Conservation (phyloP, 30 jellyfish, hydroid and myxozoan genomes). For the Nemopilema nomurai region DNA sequence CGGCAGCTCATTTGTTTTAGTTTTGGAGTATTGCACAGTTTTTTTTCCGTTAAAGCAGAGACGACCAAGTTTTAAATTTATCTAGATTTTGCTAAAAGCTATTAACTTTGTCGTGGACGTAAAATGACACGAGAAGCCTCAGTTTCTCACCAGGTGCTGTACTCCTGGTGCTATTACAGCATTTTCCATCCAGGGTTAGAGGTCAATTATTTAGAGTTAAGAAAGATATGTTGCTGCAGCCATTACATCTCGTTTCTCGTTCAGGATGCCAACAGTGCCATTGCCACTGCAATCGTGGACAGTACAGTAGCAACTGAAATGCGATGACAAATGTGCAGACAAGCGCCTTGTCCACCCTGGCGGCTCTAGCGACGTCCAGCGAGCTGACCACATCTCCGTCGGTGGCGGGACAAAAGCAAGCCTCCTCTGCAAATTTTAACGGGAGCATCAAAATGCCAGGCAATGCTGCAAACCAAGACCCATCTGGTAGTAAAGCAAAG, state of each 20-base stretch:
- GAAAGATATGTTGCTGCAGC: no score
- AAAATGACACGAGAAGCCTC: no score
- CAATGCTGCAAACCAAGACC: not conserved
- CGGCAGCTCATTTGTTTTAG: no score
- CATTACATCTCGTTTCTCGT: not conserved
- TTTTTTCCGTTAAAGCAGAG: no score
- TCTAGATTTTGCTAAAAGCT: no score
- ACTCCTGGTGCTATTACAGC: no score
- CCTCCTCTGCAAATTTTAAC: constrained; percentile 13
- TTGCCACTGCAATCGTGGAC: constrained; percentile 35
- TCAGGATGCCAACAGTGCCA: constrained; percentile 40
- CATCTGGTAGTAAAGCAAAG: constrained; percentile 26
- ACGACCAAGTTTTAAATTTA: no score
- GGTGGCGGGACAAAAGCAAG: constrained; percentile 18
- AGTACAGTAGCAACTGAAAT: constrained; percentile 37
- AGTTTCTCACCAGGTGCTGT: no score
- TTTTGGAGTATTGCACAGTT: no score
- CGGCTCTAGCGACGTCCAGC: constrained; percentile 97
- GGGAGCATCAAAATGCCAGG: constrained; percentile 35
- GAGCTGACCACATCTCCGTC: constrained; percentile 32
- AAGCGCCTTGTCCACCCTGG: constrained; percentile 93
- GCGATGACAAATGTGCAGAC: constrained; percentile 74
- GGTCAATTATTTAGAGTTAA: no score
- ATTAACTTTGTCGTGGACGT: no score
- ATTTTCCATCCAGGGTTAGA: no score